Evolutionary conservation across 1,140 invertebrate species (phyloP), one percentile per base, ranked within the genome.

Genomic region (Lethrus apterus): DNA sequence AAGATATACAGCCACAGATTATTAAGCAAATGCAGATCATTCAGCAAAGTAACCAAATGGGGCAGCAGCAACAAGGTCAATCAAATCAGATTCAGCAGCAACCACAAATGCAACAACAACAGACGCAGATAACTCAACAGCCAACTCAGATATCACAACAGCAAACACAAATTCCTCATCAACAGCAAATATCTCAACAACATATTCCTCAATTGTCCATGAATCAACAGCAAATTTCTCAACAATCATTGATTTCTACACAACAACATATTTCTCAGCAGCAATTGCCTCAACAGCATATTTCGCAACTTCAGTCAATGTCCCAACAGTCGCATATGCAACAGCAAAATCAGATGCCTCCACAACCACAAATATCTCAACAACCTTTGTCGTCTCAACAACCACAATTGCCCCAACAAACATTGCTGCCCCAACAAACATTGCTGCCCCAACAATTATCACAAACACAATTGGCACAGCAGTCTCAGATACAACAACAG

Each of bases 1-100:
- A 11, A 10, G 35, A 38, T 38, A 38, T 38, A 29, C 48, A 36
- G 7, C 17, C 30, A 10, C 42, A 44, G n/a, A 29, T 5, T 14
- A 29, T 34, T 33, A 14, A 44, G 10, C 43, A 33, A 31, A 29
- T 24, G 33, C 38, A 34, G 32, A 18, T 9, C 4, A 18, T 38
- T 38, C 35, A 46, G 21, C 38, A 32, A 35, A 35, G 15, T 26
- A 9, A 23, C 5, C 42, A 45, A 31, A 40, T 15, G 19, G 50
- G 44, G 17, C 48, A 30, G 64, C 50, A 69, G 40, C 65, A 66
- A 49, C 51, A 65, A 44, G 66, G 77, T 51, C 75, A 77, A 53
- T 64, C 71, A 51, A 71, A 75, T 41, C 75, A 76, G 36, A 57
- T 72, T 17, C 68, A 67, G 31, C 63, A 66, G 43, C 69, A 69